phyloP scores from a whole-genome alignment of 2,113 vertebrate species.

The Sylvia atricapilla region DNA sequence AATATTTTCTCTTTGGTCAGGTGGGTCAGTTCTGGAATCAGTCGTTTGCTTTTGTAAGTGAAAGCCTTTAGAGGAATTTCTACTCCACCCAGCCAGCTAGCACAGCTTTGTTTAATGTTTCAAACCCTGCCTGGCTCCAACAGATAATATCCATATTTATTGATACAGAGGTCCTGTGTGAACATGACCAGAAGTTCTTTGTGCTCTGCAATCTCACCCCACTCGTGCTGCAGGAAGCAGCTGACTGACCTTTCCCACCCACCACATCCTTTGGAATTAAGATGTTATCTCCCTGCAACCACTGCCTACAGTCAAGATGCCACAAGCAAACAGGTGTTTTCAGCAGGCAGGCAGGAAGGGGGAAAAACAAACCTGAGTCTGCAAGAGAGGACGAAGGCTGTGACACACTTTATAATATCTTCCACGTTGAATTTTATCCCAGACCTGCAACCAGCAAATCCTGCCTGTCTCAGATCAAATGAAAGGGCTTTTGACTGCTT shows the following conservation, averaged over 20 bases:
- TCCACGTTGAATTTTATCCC: background rate
- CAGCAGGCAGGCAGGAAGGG: background rate
- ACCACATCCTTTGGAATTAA: background rate
- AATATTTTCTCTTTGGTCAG: conserved; percentile 14
- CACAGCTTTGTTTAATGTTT: conserved; percentile 23
- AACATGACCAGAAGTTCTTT: background rate
- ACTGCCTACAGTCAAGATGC: background rate
- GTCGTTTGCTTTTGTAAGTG: background rate
- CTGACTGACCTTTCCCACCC: background rate
- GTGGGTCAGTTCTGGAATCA: background rate
- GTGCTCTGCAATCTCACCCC: background rate
- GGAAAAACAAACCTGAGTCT: background rate
- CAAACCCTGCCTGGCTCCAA: background rate
- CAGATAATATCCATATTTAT: conserved; percentile 14
- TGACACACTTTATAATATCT: background rate
- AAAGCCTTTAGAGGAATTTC: background rate
- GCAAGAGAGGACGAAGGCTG: background rate
- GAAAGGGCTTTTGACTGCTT: background rate
- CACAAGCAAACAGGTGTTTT: background rate
- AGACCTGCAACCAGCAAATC: background rate
- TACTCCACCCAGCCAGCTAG: background rate
- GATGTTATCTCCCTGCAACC: background rate
- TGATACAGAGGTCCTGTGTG: background rate
- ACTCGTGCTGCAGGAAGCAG: background rate
- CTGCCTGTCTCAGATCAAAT: background rate